A percentile compares a stretch with the other conserved stretches of the same genome.
Conservation (phyloP, 1,140 invertebrate species). For the Cherax quadricarinatus region DNA sequence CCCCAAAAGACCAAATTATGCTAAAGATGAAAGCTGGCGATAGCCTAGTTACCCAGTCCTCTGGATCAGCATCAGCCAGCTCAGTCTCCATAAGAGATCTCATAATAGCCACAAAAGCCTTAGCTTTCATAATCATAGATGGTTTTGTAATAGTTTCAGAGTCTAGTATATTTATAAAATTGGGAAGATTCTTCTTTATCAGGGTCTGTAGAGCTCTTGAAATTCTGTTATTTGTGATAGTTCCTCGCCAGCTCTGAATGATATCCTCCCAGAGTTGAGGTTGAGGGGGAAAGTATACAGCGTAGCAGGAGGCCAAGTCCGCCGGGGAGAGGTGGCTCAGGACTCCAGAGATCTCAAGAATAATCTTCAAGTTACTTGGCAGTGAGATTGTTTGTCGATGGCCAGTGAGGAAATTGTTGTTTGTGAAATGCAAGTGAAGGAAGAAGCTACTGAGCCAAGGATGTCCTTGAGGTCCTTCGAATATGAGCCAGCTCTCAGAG, state of each 20-base stretch:
- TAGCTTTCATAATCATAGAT: slow-evolving; percentile 60
- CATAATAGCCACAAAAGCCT: slow-evolving; percentile 59
- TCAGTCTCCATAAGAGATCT: slow-evolving; percentile 32
- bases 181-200: slow-evolving; percentile 55
- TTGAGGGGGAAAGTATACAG: slow-evolving; percentile 39
- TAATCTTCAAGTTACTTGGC: slow-evolving; percentile 46
- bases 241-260: slow-evolving; percentile 56
- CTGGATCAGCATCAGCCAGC: slow-evolving; percentile 11
- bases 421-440: slow-evolving; percentile 33
- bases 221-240: slow-evolving; percentile 33
- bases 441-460: slow-evolving; percentile 52
- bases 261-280: slow-evolving; percentile 57
- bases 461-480: slow-evolving; percentile 47
- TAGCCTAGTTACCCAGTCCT: slow-evolving; percentile 54
- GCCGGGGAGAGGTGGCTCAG: slow-evolving; percentile 45
- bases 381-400: slow-evolving; percentile 20
- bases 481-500: slow-evolving; percentile 38
- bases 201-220: slow-evolving; percentile 54
- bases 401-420: slow-evolving; percentile 39
- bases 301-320: slow-evolving; percentile 39
- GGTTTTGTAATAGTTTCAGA: slow-evolving; percentile 38
- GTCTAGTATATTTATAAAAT: slow-evolving; percentile 55
- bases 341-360: slow-evolving; percentile 50
- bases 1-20: slow-evolving; percentile 60
- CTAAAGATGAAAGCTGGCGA: slow-evolving; percentile 59